These are phyloP conservation scores for Mustela erminea DNA, from an alignment of 2,797 vertebrate genomes.

Conservation along the genomic window DNA sequence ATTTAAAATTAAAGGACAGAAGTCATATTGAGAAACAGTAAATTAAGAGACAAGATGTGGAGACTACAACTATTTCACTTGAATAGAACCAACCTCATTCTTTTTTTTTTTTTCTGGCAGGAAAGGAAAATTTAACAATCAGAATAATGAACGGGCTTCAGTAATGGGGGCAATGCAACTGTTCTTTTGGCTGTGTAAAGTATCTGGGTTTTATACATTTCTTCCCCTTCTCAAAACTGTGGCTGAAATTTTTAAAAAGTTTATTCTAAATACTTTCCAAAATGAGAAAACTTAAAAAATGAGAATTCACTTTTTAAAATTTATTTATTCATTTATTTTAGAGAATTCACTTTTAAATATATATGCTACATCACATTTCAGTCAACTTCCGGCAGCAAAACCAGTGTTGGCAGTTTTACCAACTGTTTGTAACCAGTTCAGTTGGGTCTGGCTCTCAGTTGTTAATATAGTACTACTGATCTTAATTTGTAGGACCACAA, in stretches of 20 bases:
- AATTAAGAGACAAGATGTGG: slow-evolving; percentile 69
- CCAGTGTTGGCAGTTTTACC: slow-evolving; percentile 59
- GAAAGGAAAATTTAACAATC: slow-evolving; percentile 74
- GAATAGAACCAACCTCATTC: slow-evolving; percentile 42
- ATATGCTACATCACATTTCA: background rate
- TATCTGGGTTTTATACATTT: slow-evolving; percentile 72
- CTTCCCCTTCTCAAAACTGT: slow-evolving; percentile 68
- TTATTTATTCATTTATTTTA: no score
- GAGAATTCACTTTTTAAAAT: slow-evolving; percentile 25
- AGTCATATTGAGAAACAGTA: slow-evolving; percentile 40
- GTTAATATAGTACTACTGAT: slow-evolving; percentile 76
- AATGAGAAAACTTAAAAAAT: slow-evolving; percentile 51
- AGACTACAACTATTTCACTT: background rate
- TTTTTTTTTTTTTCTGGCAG: slow-evolving; percentile 54
- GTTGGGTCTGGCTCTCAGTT: slow-evolving; percentile 6
- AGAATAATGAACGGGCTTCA: slow-evolving; percentile 75
- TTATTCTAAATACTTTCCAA: slow-evolving; percentile 35
- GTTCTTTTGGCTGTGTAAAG: slow-evolving; percentile 75
- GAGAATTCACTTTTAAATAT: slow-evolving; percentile 41
- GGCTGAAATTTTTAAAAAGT: slow-evolving; percentile 32
- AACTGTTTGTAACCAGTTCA: slow-evolving; percentile 66
- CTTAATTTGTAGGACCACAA: slow-evolving; percentile 80
- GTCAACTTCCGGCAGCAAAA: slow-evolving; percentile 41
- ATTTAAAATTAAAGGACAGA: slow-evolving; percentile 65
- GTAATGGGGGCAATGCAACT: slow-evolving; percentile 69